phyloP scores from a whole-genome alignment of 1,140 invertebrate species.

The Formica exsecta region DNA sequence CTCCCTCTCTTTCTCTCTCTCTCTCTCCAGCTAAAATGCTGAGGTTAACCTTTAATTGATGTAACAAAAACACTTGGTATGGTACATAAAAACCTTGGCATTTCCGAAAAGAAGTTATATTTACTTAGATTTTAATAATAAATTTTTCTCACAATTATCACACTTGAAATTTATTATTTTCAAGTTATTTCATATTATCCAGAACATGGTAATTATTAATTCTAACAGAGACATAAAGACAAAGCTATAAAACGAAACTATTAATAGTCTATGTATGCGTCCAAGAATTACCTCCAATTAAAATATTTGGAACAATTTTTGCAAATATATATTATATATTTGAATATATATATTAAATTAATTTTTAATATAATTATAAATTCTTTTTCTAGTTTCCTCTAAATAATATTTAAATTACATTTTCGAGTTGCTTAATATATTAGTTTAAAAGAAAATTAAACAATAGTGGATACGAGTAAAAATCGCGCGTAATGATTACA shows the following conservation, averaged over 20 bases:
- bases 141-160: not conserved
- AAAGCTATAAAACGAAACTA: not conserved
- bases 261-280: not conserved
- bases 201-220: not conserved
- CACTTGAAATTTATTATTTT: not conserved
- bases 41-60: not conserved
- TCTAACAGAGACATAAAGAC: not conserved
- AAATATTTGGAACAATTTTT: not conserved
- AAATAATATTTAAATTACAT: not conserved
- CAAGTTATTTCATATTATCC: too few species aligned
- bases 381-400: too few species aligned
- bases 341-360: not conserved
- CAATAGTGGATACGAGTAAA: not conserved
- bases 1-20: slow-evolving; percentile 12
- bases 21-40: not conserved
- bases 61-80: slow-evolving; percentile 7
- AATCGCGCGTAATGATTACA: not conserved
- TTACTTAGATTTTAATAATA: not conserved
- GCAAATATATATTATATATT: not conserved
- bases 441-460: slow-evolving; percentile 8
- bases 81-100: not conserved
- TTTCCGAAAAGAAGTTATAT: not conserved
- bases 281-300: too few species aligned
- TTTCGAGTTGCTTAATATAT: not conserved
- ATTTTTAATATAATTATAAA: too few species aligned